phyloP scores from a whole-genome alignment of 2,113 vertebrate species.

The Crotalus horridus region DNA sequence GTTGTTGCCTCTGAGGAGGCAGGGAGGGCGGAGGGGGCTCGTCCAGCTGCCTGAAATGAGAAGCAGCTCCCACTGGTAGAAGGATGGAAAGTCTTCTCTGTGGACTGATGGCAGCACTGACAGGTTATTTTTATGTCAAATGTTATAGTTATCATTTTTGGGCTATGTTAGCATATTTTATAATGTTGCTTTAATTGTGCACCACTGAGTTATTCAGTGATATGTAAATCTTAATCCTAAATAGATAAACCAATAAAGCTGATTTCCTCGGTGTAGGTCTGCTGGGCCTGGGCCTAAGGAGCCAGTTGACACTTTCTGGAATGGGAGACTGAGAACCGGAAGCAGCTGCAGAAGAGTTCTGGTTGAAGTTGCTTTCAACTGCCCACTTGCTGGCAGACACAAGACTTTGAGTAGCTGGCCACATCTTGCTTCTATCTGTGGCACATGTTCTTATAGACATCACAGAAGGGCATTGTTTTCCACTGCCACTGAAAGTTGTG shows the following conservation, averaged over 20 bases:
- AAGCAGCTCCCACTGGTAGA: background rate
- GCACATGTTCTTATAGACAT: background rate
- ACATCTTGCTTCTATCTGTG: background rate
- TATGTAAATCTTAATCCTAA: background rate
- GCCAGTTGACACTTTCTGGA: background rate
- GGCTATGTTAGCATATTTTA: background rate
- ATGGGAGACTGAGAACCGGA: background rate
- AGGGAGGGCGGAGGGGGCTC: too few species aligned
- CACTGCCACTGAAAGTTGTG: background rate
- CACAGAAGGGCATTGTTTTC: background rate
- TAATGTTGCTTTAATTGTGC: background rate
- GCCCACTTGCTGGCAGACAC: background rate
- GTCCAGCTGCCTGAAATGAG: background rate
- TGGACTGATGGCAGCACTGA: background rate
- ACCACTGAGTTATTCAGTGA: background rate
- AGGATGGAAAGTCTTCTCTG: background rate
- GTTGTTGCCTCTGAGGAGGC: background rate
- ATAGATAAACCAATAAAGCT: background rate
- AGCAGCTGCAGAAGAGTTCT: background rate
- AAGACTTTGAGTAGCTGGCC: background rate
- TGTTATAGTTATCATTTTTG: background rate
- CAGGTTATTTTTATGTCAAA: background rate
- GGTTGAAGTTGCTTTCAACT: background rate
- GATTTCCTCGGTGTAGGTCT: background rate
- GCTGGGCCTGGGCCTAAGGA: background rate